Evolutionary conservation across 1,140 invertebrate species (phyloP), one percentile per base, ranked within the genome.

Genomic region (Drosophila nigrodunni): DNA sequence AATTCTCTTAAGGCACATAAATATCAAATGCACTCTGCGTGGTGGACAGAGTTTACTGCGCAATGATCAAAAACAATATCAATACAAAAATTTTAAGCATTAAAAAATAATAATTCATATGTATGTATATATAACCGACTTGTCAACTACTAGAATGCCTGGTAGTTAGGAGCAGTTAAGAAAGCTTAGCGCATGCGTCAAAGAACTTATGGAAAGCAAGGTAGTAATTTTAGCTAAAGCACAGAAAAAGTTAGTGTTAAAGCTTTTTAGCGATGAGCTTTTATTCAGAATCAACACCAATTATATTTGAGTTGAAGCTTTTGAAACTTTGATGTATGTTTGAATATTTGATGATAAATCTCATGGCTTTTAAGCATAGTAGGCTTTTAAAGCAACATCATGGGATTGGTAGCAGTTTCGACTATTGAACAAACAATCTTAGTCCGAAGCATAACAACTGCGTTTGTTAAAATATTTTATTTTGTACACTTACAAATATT

Each of bases 391-490:
- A 55, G 13, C 15, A 13, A 4, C 21, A 39, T 62, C 49, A 39
- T 10, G 1, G 11, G 30, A 18, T 50, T 34, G 5, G 2, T 50
- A 34, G 15, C 7, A 21, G 2, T 13, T 52, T 41, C 9, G 3
- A 18, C n/a, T 75, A 75, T 75, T 75, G 72, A 75, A 75, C 44
- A 75, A 75, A 75, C 72, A 75, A 58, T 30, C 1, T 54, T 5
- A 21, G 6, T 9, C 3, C 18, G 5, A 7, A 47, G 6, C 21
- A 21, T 35, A 68, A 21, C 11, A 18, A 57, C 15, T 30, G 15
- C 13, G 37, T 15, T 7, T 39, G 18, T 13, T 18, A 7, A 54
- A 41, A 30, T 13, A 62, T 8, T 10, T 7, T 34, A 10, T 39
- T 59, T 4, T 35, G 11, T 2, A 4, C 30, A 46, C 5, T 58